Base-by-base conservation (phyloP, 1,140 invertebrate genomes). In the Nymphalis io region DNA sequence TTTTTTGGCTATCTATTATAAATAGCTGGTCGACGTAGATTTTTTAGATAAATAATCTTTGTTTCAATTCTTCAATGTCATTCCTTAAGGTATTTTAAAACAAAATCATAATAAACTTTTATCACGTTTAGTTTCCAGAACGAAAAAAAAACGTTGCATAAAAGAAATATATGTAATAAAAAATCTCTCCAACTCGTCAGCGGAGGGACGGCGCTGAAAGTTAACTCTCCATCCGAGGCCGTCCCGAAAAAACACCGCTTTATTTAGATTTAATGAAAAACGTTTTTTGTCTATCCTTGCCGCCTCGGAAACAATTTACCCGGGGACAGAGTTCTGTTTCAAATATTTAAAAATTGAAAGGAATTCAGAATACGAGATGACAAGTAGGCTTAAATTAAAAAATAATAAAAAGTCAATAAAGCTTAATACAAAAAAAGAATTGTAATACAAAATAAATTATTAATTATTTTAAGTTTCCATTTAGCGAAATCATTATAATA, bases 231-330 rank as follows among this genome's bases (percentile, higher is more conserved):
- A 61, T 61, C 42, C 60, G 40, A 44, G 42, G 42, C 60, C 18
- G n/a, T 18, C 13, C 60, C 40, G 23, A 61, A 61, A 61, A 61
- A 61, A 61, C 42, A 42, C 15, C 40, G 21, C 20, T 61, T 61
- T 61, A 61, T 61, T 61, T 61, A 44, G 60, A 61, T 61, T 61
- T 48, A 61, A 61, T 61, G 60, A 61, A 61, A 61, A 61, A 46
- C 42, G n/a, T 46, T 61, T n/a, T 60, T 61, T 61, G 60, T 61
- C 60, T 61, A 61, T 61, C 18, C 58, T 39, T 38, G 58, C 39
- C 20, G 38, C 38, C 58, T 40, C 39, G 58, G 58, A 42, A 60
- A 42, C 39, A 60, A 60, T 60, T 33, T 39, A n/a, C 23, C 13
- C 57, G 11, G 33, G 1, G 57, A 33, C 58, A n/a, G 40, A n/a